Evolutionary conservation across 1,140 invertebrate genomes (phyloP).

Genomic region (Trichomalopsis sarcophagae): DNA sequence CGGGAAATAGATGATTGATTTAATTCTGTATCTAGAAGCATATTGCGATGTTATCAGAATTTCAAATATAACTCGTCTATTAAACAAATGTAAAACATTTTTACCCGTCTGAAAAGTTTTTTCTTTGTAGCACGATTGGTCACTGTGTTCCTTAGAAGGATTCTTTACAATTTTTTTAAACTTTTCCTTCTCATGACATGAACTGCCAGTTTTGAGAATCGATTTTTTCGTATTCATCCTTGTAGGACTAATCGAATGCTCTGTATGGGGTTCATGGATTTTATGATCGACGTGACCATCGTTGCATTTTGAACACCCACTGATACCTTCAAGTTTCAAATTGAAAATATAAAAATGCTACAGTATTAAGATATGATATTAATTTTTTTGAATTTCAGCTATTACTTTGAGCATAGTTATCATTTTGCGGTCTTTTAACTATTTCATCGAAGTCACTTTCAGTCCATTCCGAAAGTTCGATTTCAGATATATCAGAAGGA

Average conservation of each 20-base stretch:
- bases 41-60: not conserved
- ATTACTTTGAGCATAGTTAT: not conserved
- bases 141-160: not conserved
- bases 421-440: not conserved
- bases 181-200: not conserved
- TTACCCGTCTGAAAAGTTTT: not conserved
- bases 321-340: too few species aligned
- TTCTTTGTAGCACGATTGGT: not conserved
- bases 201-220: too few species aligned
- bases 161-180: not conserved
- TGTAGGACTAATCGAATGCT: too few species aligned
- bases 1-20: not conserved
- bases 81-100: not conserved
- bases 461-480: conserved; percentile 11
- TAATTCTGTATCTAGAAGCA: not conserved
- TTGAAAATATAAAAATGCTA: too few species aligned
- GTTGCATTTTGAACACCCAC: too few species aligned
- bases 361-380: not conserved
- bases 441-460: not conserved
- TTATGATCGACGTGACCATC: too few species aligned
- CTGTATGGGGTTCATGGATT: too few species aligned
- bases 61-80: not conserved
- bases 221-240: too few species aligned
- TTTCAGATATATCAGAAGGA: not conserved
- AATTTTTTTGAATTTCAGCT: too few species aligned